A percentile compares a stretch with the other conserved stretches of the same genome.
phyloP scores from a whole-genome alignment of 2,113 vertebrate species.

The mouse (Mus musculus) region DNA sequence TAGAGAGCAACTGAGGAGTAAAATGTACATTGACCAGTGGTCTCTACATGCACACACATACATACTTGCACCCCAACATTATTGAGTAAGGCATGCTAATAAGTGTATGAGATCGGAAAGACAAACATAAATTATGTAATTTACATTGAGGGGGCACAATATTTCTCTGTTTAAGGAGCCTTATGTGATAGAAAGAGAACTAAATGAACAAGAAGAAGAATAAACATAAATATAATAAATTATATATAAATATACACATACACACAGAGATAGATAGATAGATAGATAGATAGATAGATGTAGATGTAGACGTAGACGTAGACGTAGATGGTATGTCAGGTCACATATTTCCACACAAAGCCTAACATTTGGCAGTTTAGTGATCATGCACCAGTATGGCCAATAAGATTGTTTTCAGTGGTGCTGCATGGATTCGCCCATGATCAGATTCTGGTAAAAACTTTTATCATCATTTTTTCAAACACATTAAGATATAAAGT shows the following conservation, averaged over 20 bases:
- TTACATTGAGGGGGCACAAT: not conserved
- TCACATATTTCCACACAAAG: constrained; percentile 1
- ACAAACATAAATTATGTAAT: constrained; percentile 16
- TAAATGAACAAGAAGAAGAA: not conserved
- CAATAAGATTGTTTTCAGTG: not conserved
- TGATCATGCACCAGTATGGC: not conserved
- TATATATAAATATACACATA: not conserved
- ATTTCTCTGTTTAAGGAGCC: not conserved
- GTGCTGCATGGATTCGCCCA: not conserved
- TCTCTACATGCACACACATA: not conserved
- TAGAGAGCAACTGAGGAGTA: no score
- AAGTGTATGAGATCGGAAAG: constrained; percentile 35
- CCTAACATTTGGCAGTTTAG: not conserved
- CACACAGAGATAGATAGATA: no score
- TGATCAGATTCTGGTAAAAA: not conserved
- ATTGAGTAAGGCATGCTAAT: not conserved
- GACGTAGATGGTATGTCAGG: not conserved
- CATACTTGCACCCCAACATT: not conserved
- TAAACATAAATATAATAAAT: constrained; percentile 27
- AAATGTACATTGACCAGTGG: not conserved
- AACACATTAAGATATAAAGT: not conserved
- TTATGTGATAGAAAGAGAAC: not conserved
- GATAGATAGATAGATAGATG: no score
- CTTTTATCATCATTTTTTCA: constrained; percentile 8
- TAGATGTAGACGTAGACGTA: no score